phyloP scores from a whole-genome alignment of 2,797 vertebrate species.

The Pangasius larnaudii region DNA sequence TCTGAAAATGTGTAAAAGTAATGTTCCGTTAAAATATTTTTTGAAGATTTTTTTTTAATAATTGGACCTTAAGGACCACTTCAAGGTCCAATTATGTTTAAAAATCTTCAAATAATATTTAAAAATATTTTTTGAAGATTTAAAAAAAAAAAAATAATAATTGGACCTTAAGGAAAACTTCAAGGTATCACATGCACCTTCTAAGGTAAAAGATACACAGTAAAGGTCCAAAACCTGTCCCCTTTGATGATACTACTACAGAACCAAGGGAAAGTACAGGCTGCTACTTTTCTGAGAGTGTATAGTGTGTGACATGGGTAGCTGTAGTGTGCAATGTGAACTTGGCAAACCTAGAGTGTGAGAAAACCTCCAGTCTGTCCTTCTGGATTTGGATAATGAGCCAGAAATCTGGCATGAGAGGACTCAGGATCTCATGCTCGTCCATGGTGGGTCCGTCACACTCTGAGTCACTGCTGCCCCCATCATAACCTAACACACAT shows the following conservation, averaged over 20 bases:
- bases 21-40: not conserved
- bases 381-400: conserved; percentile 90
- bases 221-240: not conserved
- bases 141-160: not conserved
- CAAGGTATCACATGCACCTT: not conserved
- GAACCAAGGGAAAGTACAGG: too few relatives aligned
- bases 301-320: not conserved
- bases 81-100: not conserved
- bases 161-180: too few relatives aligned
- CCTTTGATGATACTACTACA: not conserved
- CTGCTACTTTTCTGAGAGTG: not conserved
- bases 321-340: too few relatives aligned
- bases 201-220: not conserved
- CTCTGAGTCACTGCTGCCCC: conserved; percentile 94
- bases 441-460: conserved; percentile 86
- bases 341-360: conserved; percentile 85
- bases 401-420: conserved; percentile 95
- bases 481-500: conserved; percentile 86
- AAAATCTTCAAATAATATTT: not conserved
- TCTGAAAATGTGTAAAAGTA: not conserved
- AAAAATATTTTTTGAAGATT: not conserved
- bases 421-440: conserved; percentile 80
- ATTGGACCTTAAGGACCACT: not conserved
- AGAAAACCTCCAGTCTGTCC: conserved; percentile 94
- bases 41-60: not conserved